These are phyloP conservation scores for Prunella himalayana DNA, from an alignment of 2,113 vertebrate genomes.

Conservation along the genomic window DNA sequence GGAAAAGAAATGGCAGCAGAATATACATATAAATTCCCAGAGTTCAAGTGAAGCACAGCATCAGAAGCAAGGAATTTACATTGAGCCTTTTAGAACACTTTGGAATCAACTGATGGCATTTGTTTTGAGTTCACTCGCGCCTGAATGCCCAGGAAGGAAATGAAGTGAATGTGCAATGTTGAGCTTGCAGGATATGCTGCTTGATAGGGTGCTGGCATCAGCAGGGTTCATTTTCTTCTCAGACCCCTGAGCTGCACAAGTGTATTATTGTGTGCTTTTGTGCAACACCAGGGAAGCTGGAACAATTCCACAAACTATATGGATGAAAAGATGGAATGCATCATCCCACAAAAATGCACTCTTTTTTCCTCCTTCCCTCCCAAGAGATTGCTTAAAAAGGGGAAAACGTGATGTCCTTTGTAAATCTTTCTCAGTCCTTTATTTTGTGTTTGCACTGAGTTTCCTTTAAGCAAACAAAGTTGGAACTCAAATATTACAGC, in stretches of 20 bases:
- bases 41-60: background rate
- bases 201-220: constrained; percentile 47
- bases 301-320: constrained; percentile 43
- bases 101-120: constrained; percentile 17
- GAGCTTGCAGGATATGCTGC: constrained; percentile 44
- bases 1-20: background rate
- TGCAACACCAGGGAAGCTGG: constrained; percentile 41
- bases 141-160: constrained; percentile 64
- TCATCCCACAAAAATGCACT: constrained; percentile 43
- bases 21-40: background rate
- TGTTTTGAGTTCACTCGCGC: background rate
- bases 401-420: constrained; percentile 4
- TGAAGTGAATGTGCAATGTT: constrained; percentile 29
- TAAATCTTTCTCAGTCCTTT: constrained; percentile 6
- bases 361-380: background rate
- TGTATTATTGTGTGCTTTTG: constrained; percentile 52
- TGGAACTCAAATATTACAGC: constrained; percentile 22
- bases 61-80: constrained; percentile 21
- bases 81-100: constrained; percentile 28
- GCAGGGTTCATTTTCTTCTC: constrained; percentile 41
- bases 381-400: background rate
- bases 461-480: background rate
- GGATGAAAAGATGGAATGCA: constrained; percentile 52
- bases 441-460: background rate
- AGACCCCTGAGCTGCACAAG: constrained; percentile 38